Conservation (phyloP, 1,140 invertebrate species). For the Trachymyrmex septentrionalis region DNA sequence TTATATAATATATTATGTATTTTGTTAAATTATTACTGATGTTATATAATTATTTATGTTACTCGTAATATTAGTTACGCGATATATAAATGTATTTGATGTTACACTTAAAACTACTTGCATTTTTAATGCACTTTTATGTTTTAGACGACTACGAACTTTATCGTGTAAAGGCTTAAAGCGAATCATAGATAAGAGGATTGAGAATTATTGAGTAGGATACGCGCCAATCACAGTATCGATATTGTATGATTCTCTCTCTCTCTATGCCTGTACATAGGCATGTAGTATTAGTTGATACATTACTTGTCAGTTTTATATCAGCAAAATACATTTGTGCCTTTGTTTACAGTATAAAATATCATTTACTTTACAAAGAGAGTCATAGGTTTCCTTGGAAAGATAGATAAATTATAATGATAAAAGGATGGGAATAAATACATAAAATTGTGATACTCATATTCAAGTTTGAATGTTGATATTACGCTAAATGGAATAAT, state of each 20-base stretch:
- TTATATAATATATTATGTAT: background rate
- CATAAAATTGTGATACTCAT: background rate
- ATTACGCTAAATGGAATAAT: background rate
- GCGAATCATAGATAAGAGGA: conserved; percentile 45
- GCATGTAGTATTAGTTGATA: background rate
- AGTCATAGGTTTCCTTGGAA: background rate
- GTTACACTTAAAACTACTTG: background rate
- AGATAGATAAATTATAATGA: background rate
- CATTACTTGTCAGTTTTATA: conserved; percentile 7
- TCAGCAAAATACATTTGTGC: background rate
- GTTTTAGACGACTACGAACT: background rate
- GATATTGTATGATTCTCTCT: conserved; percentile 21
- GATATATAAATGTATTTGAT: background rate
- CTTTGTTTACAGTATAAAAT: background rate
- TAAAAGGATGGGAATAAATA: background rate
- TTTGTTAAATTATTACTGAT: background rate
- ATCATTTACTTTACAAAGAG: background rate
- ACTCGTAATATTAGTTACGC: background rate
- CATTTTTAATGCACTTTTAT: background rate
- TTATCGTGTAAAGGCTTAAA: conserved; percentile 25
- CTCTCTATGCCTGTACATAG: background rate
- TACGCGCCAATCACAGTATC: background rate
- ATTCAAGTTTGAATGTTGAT: background rate
- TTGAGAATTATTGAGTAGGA: conserved; percentile 41
- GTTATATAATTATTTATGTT: background rate